Evolutionary conservation across 30 jellyfish, hydroid and myxozoan species (phyloP), one percentile per base, ranked within the genome.

Genomic region (Cassiopea andromeda): DNA sequence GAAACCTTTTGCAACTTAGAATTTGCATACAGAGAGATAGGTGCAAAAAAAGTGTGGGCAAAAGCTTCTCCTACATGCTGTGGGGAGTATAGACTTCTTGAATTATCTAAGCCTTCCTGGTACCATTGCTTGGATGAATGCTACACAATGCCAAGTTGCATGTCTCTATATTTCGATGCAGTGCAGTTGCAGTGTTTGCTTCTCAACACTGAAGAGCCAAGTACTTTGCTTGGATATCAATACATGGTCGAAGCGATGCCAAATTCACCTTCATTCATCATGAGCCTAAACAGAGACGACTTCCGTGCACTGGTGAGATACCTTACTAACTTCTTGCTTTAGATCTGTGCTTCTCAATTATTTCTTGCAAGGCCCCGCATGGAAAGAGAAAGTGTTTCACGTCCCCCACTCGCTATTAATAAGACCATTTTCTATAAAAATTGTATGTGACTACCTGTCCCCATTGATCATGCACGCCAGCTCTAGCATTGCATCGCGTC

Each of bases 91-190:
- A 38, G 1, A 2, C 47, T 77, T 1, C 48, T 27, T 18, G 15
- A 15, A 0, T 10, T 16, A 2, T 77, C 74, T 48, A 47, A 77
- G 4, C 58, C 58, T 17, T 6, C 73, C 10, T 38, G 15, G 27
- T 77, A 48, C 72, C 74, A 48, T 7, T 77, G 86, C 48, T 17
- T 77, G 44, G 86, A 77, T 0, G 16, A 48, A 16, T 77, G 86
- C 50, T 77, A 27, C 48, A 77, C 86, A 14, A 50, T 17, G 73
- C 72, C n/a, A 48, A 49, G 19, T 1, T 77, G 86, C 86, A 77
- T 17, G 13, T 47, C 73, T 3, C 16, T 77, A 47, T 77, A 77
- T n/a, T 50, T 48, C 50, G 86, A 77, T 38, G 48, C 8, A 54
- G 72, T n/a, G 19, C 12, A 16, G 0, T 14, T 1, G 19, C 60